Evolutionary conservation across 2,888 invertebrate genomes (phyloP), one percentile per base, ranked within the genome.

Genomic region (Scaptomyza cyrtandrae): DNA sequence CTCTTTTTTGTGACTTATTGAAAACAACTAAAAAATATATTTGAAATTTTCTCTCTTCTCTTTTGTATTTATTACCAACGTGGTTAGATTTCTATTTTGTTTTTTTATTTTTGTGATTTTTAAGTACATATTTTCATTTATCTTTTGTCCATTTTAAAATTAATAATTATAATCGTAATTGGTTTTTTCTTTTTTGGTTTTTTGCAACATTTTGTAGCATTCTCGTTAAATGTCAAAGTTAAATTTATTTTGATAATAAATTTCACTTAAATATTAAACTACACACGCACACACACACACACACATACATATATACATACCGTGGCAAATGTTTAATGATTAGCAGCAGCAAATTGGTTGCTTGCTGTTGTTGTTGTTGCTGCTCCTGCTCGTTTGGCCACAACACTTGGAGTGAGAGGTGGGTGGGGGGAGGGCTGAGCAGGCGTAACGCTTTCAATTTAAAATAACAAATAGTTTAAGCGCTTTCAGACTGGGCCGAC

Each of bases 401-500:
- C 10, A 35, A n/a, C 35, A 50, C 45, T 9, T 37, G 13, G 13
- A 33, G 33, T 33, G 33, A 33, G 33, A 6, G 9, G 33, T 9
- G 1, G 10, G 10, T 2, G 10, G 33, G 9, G 3, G 4, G n/a
- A 11, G 24, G 0, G 11, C 19, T 0, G 44, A 14, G 29, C 3
- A 24, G 39, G 44, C 31, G 41, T 41, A 66, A 48, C 49, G 63
- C 63, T 77, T 80, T 77, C 66, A 84, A 83, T 75, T 80, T 71
- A 75, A 80, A 75, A 72, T 72, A 84, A 72, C 71, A 81, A 81
- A 75, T 70, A 69, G 85, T 75, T 81, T 72, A 71, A 75, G 75
- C 73, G 75, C 68, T 75, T 73, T 77, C 63, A 61, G 68, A 53
- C 73, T 60, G 60, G 68, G 64, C 75, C 64, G 62, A 79, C 83